These are phyloP conservation scores for Nycticebus coucang DNA, from an alignment of 2,113 vertebrate genomes.

Conservation along the genomic window DNA sequence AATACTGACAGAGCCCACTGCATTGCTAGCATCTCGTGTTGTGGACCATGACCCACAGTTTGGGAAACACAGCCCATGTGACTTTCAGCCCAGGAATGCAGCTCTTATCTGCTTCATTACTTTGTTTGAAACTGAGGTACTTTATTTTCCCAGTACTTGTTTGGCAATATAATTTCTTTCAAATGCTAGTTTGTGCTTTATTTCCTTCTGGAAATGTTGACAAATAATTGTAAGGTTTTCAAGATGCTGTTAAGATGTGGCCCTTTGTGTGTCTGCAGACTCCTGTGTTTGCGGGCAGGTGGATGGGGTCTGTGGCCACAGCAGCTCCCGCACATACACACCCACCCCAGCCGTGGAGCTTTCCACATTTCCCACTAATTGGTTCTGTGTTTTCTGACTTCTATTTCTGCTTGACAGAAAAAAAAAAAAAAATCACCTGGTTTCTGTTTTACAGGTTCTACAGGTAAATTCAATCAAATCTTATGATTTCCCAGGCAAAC, in stretches of 20 bases:
- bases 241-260: fast-evolving
- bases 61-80: neutral
- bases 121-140: neutral
- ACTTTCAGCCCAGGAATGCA: fast-evolving
- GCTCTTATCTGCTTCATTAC: fast-evolving
- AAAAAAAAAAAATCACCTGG: fast-evolving
- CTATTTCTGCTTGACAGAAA: neutral
- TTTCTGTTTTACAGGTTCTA: neutral
- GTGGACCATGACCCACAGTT: fast-evolving
- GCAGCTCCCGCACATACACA: fast-evolving
- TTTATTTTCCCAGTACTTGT: neutral
- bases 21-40: too few relatives aligned
- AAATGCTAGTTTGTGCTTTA: neutral
- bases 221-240: neutral
- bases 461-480: too few relatives aligned
- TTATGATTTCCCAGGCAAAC: neutral
- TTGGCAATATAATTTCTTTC: neutral
- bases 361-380: fast-evolving
- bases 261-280: fast-evolving
- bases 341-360: fast-evolving
- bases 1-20: neutral
- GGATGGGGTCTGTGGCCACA: fast-evolving
- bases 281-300: fast-evolving
- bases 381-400: neutral
- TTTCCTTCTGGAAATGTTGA: neutral